Evolutionary conservation across 2,797 vertebrate genomes (phyloP).

Genomic region (Phoeniculus purpureus): DNA sequence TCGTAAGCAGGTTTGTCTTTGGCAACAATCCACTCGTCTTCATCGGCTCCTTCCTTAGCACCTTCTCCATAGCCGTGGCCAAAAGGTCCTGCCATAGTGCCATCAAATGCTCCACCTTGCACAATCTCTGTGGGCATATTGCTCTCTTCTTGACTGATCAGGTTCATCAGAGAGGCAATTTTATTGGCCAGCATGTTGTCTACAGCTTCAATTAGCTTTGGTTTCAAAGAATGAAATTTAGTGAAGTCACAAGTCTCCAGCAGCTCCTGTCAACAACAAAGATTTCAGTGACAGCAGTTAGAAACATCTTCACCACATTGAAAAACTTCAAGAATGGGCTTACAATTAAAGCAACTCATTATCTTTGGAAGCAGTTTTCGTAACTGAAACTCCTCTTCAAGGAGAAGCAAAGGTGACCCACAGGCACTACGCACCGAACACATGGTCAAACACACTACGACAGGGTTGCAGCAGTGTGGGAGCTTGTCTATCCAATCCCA

Average conservation of each 20-base stretch:
- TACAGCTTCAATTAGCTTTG: conserved; percentile 93
- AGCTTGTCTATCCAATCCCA: neutral
- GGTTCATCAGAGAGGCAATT: conserved; percentile 89
- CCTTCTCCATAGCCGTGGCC: conserved; percentile 95
- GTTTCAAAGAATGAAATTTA: conserved; percentile 93
- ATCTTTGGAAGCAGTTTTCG: neutral
- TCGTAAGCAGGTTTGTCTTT: conserved; percentile 95
- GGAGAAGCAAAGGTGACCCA: neutral
- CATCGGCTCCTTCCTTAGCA: conserved; percentile 89
- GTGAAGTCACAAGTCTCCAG: conserved; percentile 94
- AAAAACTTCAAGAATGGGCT: neutral
- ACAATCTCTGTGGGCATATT: conserved; percentile 86
- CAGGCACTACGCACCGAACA: neutral
- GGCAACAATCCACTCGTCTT: conserved; percentile 94
- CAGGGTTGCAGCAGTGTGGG: neutral
- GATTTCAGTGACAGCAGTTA: neutral
- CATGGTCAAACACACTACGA: neutral
- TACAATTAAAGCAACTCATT: neutral
- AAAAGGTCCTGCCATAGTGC: conserved; percentile 91
- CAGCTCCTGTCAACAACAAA: conserved; percentile 84
- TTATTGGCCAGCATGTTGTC: conserved; percentile 94
- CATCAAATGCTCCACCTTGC: conserved; percentile 92
- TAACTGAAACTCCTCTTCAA: neutral
- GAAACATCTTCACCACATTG: neutral
- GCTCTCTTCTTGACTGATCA: conserved; percentile 92